Percentiles rank a stretch among this genome's conserved stretches.
Conservation (phyloP, 1,140 invertebrate genomes). For the Ladona fulva region DNA sequence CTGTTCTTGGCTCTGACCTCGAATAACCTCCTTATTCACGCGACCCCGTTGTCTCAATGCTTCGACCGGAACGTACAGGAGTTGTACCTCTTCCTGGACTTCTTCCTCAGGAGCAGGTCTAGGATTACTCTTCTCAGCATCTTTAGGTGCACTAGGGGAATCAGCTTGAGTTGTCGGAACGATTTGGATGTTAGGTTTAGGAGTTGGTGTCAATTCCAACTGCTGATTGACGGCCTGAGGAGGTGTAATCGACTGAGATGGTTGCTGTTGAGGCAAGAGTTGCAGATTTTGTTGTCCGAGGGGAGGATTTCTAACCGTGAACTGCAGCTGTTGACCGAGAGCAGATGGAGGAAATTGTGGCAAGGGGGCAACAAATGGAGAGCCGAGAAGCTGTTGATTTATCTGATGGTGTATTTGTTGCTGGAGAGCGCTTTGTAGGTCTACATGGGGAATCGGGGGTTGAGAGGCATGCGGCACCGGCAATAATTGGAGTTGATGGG, state of each 20-base stretch:
- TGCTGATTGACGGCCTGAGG: background rate
- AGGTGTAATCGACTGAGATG: background rate
- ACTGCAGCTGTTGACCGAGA: background rate
- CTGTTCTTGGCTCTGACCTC: background rate
- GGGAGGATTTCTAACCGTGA: background rate
- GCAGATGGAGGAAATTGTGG: background rate
- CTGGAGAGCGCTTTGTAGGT: background rate
- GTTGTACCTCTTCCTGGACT: constrained; percentile 58
- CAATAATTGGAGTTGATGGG: background rate
- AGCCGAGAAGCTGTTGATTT: constrained; percentile 5
- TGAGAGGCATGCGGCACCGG: background rate
- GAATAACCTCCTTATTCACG: background rate
- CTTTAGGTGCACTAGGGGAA: background rate
- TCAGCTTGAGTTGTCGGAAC: background rate
- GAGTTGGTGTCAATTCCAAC: background rate
- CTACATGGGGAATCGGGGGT: background rate
- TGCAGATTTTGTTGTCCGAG: background rate
- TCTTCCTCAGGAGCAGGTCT: constrained; percentile 16
- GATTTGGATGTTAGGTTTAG: background rate
- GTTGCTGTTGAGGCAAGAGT: background rate
- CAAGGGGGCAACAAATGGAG: background rate
- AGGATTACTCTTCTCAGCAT: background rate
- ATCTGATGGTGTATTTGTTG: constrained; percentile 12
- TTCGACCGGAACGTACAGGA: constrained; percentile 70
- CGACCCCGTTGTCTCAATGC: constrained; percentile 48